Conservation (phyloP, 2,888 invertebrate species). For the Drosophila infuscata region DNA sequence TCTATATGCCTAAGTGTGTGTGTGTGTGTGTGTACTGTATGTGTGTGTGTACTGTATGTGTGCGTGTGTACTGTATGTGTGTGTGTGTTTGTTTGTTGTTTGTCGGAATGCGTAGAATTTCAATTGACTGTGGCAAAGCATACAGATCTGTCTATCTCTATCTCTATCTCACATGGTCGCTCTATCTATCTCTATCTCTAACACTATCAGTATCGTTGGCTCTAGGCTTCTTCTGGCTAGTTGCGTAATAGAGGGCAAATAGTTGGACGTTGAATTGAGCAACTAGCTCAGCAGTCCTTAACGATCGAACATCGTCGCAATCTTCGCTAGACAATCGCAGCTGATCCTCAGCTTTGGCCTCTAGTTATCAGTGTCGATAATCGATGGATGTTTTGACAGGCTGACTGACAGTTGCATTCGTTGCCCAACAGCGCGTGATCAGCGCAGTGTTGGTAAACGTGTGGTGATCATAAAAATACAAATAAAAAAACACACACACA, state of each 20-base stretch:
- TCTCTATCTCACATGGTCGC: neutral
- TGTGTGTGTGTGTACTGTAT: conserved; percentile 45
- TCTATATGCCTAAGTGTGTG: conserved; percentile 40
- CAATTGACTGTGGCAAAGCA: conserved; percentile 75
- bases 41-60: conserved; percentile 54
- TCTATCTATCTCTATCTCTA: conserved; percentile 1
- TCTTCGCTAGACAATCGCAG: conserved; percentile 29
- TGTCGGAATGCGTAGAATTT: conserved; percentile 80
- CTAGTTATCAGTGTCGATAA: conserved; percentile 39
- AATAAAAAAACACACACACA: conserved; percentile 17
- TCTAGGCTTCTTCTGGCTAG: conserved; percentile 16
- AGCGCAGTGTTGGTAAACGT: conserved; percentile 57
- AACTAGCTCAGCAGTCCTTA: conserved; percentile 14
- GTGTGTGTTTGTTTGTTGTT: conserved; percentile 73
- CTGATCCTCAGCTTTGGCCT: conserved; percentile 49
- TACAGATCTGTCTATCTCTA: conserved; percentile 14
- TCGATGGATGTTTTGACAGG: conserved; percentile 69
- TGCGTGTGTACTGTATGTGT: conserved; percentile 34
- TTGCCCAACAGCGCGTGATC: conserved; percentile 28
- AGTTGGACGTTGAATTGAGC: conserved; percentile 7
- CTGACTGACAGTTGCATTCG: conserved; percentile 57
- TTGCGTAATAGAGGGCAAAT: conserved; percentile 46
- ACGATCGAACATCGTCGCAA: conserved; percentile 21
- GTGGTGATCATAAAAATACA: conserved; percentile 1
- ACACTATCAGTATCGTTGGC: conserved; percentile 16